Conservation (phyloP, 2,888 invertebrate genomes). For the Callyntrura sp. region DNA sequence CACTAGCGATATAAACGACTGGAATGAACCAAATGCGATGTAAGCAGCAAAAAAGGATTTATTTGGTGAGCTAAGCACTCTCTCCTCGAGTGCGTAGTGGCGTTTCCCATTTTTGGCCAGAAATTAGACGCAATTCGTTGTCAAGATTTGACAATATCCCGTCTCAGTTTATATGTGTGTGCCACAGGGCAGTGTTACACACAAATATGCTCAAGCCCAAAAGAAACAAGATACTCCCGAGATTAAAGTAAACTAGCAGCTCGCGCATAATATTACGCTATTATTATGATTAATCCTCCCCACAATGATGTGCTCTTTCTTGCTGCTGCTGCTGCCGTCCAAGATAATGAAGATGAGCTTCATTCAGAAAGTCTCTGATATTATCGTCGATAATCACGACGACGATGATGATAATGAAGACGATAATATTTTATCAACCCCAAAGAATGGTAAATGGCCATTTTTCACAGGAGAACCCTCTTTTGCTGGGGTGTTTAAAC, state of each 20-base stretch:
- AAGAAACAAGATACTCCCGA: slow-evolving; percentile 23
- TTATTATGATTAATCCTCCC: slow-evolving; percentile 43
- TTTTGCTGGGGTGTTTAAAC: not conserved
- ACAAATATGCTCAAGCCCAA: too few species aligned
- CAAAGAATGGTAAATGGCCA: not conserved
- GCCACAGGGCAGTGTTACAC: slow-evolving; percentile 11
- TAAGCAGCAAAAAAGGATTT: too few species aligned
- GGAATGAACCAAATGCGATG: too few species aligned
- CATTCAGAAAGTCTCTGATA: not conserved
- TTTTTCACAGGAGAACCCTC: not conserved
- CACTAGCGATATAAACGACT: too few species aligned
- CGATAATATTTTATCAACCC: slow-evolving; percentile 12
- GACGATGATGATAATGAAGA: not conserved
- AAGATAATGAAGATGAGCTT: slow-evolving; percentile 16
- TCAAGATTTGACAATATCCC: not conserved
- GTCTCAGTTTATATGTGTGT: not conserved
- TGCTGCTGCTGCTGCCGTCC: too few species aligned
- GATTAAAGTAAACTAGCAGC: not conserved
- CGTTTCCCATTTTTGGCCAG: slow-evolving; percentile 28
- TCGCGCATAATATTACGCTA: not conserved
- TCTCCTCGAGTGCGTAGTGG: not conserved
- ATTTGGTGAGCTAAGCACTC: too few species aligned
- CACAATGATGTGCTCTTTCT: not conserved
- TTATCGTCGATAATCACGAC: slow-evolving; percentile 25
- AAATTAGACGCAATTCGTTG: slow-evolving; percentile 19